Evolutionary conservation across 2,888 invertebrate genomes (phyloP), one percentile per base, ranked within the genome.

Genomic region (Smittia aterrima): DNA sequence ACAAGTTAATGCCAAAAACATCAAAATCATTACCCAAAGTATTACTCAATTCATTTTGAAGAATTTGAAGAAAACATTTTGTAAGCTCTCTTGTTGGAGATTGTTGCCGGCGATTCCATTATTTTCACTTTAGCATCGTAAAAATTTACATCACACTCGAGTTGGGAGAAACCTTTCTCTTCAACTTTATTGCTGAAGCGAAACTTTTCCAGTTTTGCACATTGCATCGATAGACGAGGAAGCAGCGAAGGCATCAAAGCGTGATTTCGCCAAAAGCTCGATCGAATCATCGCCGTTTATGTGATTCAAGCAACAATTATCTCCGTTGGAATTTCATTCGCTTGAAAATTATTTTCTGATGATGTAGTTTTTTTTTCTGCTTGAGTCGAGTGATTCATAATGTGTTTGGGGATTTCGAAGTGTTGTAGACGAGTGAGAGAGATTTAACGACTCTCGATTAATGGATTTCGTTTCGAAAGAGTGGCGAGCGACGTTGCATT

Each of bases 361-460:
- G 58, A 58, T 64, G 25, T 64, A 58, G 58, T 58, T 58, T 22
- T 18, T 58, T 58, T n/a, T 47, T 47, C 47, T n/a, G 47, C 47
- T n/a, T 16, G 47, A 47, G 11, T 47, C 47, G 47, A n/a, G n/a
- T 47, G 47, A 47, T 58, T 58, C 58, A 58, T 58, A 58, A 58
- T 58, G n/a, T 22, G 22, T 11, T 58, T 18, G 58, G 58, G n/a
- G 13, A 13, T 58, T 18, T 3, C 58, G 9, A 58, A 58, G 58
- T 58, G 58, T 58, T 58, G 22, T 18, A 58, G 58, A 58, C 9
- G 58, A 58, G 58, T 3, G 58, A 22, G 47, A 58, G 58, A 58
- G 58, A 22, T 58, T 58, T 58, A 58, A 58, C 58, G 58, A 58
- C 20, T 22, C 22, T 58, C 58, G 20, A 58, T 58, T 58, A 18